phyloP scores from a whole-genome alignment of 2,113 vertebrate genomes.

The Cebidichthys violaceus region DNA sequence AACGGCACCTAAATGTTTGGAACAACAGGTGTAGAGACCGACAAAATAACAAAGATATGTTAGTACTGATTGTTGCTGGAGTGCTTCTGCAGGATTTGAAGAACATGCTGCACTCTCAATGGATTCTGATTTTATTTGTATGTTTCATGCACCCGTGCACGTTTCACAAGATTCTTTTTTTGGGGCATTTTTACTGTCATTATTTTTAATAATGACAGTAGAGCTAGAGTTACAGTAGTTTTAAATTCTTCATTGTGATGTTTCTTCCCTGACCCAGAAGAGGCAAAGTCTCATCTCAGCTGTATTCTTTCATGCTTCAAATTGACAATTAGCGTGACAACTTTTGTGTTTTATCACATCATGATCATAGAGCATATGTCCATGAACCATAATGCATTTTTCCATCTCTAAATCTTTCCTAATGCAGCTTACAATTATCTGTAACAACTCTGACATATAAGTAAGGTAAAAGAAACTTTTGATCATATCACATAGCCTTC shows the following conservation, averaged over 20 bases:
- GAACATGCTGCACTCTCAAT: not conserved
- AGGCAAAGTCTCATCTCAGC: not conserved
- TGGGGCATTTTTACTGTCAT: not conserved
- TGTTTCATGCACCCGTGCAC: not conserved
- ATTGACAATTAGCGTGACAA: not conserved
- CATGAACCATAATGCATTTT: not conserved
- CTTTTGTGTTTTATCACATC: not conserved
- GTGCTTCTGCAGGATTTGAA: not conserved
- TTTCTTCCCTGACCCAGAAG: not conserved
- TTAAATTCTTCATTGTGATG: not conserved
- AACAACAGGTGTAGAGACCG: not conserved
- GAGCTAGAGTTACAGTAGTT: too few species aligned
- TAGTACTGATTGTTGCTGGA: constrained; percentile 1
- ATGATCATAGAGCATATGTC: not conserved
- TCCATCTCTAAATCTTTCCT: not conserved
- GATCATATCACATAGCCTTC: too few species aligned
- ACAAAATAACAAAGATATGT: not conserved
- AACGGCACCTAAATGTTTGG: not conserved
- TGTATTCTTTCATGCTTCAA: not conserved
- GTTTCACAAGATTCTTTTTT: constrained; percentile 3
- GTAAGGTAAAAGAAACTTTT: too few species aligned
- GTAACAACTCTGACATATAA: not conserved
- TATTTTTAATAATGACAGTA: not conserved
- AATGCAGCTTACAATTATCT: not conserved
- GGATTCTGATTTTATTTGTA: not conserved